A percentile compares a stretch with the other conserved stretches of the same genome.
Evolutionary conservation across 2,888 invertebrate species (phyloP).

Genomic region (Pycnomerus fuliginosus): DNA sequence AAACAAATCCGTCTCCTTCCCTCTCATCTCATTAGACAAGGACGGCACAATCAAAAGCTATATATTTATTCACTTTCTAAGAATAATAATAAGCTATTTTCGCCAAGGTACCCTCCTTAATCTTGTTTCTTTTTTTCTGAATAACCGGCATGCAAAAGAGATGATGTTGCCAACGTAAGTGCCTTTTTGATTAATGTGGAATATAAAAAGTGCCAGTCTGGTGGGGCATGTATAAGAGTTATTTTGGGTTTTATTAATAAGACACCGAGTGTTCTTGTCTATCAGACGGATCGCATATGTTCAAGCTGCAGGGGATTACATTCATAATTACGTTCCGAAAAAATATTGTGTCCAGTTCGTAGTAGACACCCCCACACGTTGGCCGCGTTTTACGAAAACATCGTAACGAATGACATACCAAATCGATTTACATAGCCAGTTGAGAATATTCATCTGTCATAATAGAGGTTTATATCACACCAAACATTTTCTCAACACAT

Average conservation of each 20-base stretch:
- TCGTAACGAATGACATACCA: too few species aligned
- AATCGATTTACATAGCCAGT: too few species aligned
- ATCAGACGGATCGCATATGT: slow-evolving; percentile 37
- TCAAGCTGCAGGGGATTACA: slow-evolving; percentile 30
- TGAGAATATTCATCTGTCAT: too few species aligned
- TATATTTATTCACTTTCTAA: slow-evolving; percentile 45
- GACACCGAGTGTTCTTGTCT: slow-evolving; percentile 51
- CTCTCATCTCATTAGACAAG: slow-evolving; percentile 21
- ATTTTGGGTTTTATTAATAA: slow-evolving; percentile 52
- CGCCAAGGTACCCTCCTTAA: slow-evolving; percentile 11
- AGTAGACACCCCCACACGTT: too few species aligned
- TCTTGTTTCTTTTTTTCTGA: slow-evolving; percentile 11
- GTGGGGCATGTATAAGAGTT: slow-evolving; percentile 40
- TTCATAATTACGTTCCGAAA: slow-evolving; percentile 23
- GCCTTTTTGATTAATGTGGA: slow-evolving; percentile 46
- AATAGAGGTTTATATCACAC: too few species aligned
- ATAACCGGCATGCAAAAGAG: slow-evolving; percentile 24
- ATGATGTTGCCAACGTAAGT: slow-evolving; percentile 31
- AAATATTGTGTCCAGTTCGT: too few species aligned
- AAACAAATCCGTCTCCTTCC: slow-evolving; percentile 30
- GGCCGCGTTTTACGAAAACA: too few species aligned
- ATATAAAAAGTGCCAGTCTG: slow-evolving; percentile 47
- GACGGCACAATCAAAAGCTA: slow-evolving; percentile 27
- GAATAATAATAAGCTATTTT: slow-evolving; percentile 48
- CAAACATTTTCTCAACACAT: too few species aligned